phyloP scores from a whole-genome alignment of 2,797 vertebrate species.

The Typhlichthys eigenmanni region DNA sequence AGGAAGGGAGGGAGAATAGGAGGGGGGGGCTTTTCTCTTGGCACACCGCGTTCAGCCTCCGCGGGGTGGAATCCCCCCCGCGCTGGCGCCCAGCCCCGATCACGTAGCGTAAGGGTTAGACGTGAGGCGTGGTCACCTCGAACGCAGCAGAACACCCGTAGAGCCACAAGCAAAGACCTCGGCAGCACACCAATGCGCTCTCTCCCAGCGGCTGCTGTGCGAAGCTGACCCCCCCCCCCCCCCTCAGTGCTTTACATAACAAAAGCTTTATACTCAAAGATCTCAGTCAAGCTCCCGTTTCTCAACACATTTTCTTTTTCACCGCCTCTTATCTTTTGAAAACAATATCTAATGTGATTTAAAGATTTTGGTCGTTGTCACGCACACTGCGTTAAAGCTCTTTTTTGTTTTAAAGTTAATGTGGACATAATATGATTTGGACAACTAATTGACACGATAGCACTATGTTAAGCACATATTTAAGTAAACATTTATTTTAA shows the following conservation, averaged over 20 bases:
- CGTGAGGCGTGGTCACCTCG: constrained; percentile 63
- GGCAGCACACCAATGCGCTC: constrained; percentile 69
- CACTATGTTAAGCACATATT: constrained; percentile 39
- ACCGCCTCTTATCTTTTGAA: constrained; percentile 2
- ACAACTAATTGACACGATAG: constrained; percentile 45
- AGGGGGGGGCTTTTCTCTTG: constrained; percentile 33
- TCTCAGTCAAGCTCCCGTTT: constrained; percentile 44
- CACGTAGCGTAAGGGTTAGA: constrained; percentile 65
- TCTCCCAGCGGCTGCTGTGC: constrained; percentile 53
- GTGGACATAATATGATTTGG: constrained; percentile 34
- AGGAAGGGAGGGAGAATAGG: too few relatives aligned
- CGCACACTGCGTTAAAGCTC: constrained; percentile 23
- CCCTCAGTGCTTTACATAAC: constrained; percentile 63
- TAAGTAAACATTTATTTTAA: constrained; percentile 16
- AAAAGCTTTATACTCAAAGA: constrained; percentile 63
- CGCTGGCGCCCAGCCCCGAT: constrained; percentile 35
- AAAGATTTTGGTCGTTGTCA: constrained; percentile 27
- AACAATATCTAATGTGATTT: constrained; percentile 35
- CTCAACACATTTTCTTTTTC: constrained; percentile 33
- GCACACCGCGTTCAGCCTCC: constrained; percentile 22
- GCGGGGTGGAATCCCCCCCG: constrained; percentile 35
- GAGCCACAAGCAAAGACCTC: constrained; percentile 54
- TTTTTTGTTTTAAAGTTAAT: constrained; percentile 18
- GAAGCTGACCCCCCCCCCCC: constrained; percentile 52
- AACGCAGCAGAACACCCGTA: constrained; percentile 56